Percentiles rank a stretch among this genome's conserved stretches.
Evolutionary conservation across 2,888 invertebrate species (phyloP).

Genomic region (Lottia scabra): DNA sequence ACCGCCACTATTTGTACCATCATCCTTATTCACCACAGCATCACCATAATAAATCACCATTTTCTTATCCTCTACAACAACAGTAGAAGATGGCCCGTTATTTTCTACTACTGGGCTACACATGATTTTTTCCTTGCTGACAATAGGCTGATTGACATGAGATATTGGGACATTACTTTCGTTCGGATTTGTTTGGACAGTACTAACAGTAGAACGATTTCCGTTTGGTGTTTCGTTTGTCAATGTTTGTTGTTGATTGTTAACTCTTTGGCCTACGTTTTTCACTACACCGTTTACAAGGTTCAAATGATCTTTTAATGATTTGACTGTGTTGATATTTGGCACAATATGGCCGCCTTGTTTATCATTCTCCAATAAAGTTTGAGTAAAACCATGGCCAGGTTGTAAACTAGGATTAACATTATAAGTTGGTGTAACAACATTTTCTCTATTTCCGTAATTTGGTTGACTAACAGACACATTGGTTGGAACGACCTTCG

Average conservation of each 20-base stretch:
- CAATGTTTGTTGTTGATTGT: not conserved
- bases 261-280: not conserved
- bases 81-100: not conserved
- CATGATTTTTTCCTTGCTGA: not conserved
- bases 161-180: not conserved
- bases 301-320: not conserved
- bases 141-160: not conserved
- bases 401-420: not conserved
- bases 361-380: not conserved
- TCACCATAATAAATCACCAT: conserved; percentile 36
- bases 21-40: conserved; percentile 29
- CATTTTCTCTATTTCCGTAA: not conserved
- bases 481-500: conserved; percentile 10
- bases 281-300: not conserved
- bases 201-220: not conserved
- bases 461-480: not conserved
- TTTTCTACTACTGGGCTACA: not conserved
- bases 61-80: conserved; percentile 8
- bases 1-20: conserved; percentile 29
- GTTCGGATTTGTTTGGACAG: not conserved
- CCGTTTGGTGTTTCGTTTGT: not conserved
- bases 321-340: not conserved
- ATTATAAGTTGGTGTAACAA: not conserved
- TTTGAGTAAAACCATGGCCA: not conserved
- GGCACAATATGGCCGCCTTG: not conserved